Base-by-base conservation (phyloP, 2,113 vertebrate species). In the Pseudorectes ferrugineus region DNA sequence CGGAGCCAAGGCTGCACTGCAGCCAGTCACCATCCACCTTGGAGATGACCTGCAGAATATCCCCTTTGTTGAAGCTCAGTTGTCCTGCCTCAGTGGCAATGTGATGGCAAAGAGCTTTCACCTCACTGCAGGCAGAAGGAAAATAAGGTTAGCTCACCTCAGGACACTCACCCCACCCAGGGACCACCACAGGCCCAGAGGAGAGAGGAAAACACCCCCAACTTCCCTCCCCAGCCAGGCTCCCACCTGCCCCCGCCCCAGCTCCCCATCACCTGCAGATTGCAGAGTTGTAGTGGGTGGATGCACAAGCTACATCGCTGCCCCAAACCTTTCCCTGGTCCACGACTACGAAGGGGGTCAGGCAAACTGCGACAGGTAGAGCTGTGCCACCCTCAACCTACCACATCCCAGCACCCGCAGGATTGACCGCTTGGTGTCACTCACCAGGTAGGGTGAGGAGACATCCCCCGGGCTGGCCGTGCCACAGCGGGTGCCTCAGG, bases 41-140 rank as follows among this genome's bases (percentile, higher is more conserved):
- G 93, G 98, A 97, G 93, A 99, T 95, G 67, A 99, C 99, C 25
- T 91, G 97, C 54, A 99, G 97, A 75, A 98, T 42, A 11, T 99
- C 99, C 8, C 99, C 99, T 73, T 99, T 99, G 93, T 96, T 98
- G 98, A 99, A 99, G 98, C 99, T 99, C 95, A 99, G 98, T 84
- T 99, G 99, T 62, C 98, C 99, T 0, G 98, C 97, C 96, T 99
- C 98, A 0, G 98, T 98, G 96, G 99, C 99, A 33, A 99, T 98
- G 93, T 99, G 99, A 97, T 99, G 99, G 92, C 99, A 99, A 84
- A 99, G 92, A 3, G 99, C 98, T 93, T 98, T 98, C 33, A 99
- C 99, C 84, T 98, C 97, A 12, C 99, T 99, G 98, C 42, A 33
- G 81, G 74, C 43, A 96, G 35, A 96, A 38, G 35, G 63, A 87